These are phyloP conservation scores for Eurytoma californica DNA, from an alignment of 2,888 invertebrate species.

Conservation along the genomic window DNA sequence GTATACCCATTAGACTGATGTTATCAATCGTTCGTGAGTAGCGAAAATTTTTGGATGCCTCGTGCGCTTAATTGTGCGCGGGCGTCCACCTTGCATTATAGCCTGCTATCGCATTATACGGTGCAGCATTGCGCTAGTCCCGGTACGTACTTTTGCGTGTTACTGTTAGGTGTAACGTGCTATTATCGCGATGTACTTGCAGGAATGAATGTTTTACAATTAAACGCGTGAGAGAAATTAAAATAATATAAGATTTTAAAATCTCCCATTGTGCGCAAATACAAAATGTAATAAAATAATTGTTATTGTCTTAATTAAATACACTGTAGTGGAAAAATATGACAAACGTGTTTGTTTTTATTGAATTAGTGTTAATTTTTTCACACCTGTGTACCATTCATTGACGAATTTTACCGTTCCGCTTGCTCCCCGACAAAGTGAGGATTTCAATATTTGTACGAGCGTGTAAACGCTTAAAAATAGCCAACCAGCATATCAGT, in stretches of 20 bases:
- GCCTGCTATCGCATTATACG: not conserved
- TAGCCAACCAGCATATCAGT: not conserved
- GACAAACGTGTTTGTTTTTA: too few relatives aligned
- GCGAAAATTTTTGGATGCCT: constrained; percentile 28
- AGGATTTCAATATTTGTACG: not conserved
- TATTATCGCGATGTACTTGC: not conserved
- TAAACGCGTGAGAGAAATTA: not conserved
- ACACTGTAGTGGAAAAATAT: too few relatives aligned
- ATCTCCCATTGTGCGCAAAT: too few relatives aligned
- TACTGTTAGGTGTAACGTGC: not conserved
- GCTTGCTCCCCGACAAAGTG: not conserved
- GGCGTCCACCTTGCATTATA: not conserved
- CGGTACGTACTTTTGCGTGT: not conserved
- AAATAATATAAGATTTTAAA: not conserved
- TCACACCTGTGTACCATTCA: too few relatives aligned
- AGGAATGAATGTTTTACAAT: not conserved
- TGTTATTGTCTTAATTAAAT: not conserved
- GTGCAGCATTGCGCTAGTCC: not conserved
- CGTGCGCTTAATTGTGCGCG: not conserved
- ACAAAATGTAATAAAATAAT: not conserved
- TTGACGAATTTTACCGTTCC: too few relatives aligned
- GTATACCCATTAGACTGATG: constrained; percentile 19
- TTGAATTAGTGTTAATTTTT: too few relatives aligned
- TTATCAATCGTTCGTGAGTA: constrained; percentile 1
- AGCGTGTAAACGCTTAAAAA: constrained; percentile 3